Evolutionary conservation across 2,797 vertebrate species (phyloP).

Genomic region (Vespertilio murinus): DNA sequence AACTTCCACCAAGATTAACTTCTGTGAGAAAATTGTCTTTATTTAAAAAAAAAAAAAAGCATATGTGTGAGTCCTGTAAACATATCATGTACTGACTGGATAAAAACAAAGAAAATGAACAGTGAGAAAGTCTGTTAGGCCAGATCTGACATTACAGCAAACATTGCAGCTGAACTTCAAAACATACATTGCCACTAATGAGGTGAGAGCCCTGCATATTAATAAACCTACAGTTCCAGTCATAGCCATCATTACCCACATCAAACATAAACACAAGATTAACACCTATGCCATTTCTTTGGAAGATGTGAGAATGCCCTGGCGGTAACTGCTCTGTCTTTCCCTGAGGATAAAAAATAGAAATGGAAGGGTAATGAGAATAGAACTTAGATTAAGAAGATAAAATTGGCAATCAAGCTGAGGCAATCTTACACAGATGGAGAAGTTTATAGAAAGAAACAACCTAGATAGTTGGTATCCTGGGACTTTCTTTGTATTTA

Average conservation of each 20-base stretch:
- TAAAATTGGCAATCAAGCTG: conserved; percentile 79
- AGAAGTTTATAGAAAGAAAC: conserved; percentile 76
- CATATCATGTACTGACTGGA: conserved; percentile 31
- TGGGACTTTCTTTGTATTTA: not conserved
- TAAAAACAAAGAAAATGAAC: conserved; percentile 80
- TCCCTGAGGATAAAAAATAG: conserved; percentile 83
- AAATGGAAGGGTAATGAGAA: conserved; percentile 83
- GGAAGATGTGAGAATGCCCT: conserved; percentile 85
- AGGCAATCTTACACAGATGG: conserved; percentile 74
- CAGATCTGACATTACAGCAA: conserved; percentile 78
- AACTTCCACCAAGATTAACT: conserved; percentile 40
- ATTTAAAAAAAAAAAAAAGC: conserved; percentile 45
- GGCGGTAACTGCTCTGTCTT: conserved; percentile 83
- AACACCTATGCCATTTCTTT: conserved; percentile 83
- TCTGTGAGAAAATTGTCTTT: conserved; percentile 41
- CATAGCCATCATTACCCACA: conserved; percentile 81
- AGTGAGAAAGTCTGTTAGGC: conserved; percentile 78
- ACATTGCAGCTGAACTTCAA: conserved; percentile 83
- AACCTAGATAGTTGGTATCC: conserved; percentile 14
- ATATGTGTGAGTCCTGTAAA: not conserved
- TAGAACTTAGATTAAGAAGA: conserved; percentile 83
- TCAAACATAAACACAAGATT: conserved; percentile 85
- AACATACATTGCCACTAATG: conserved; percentile 84
- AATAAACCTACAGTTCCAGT: conserved; percentile 80
- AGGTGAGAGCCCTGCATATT: conserved; percentile 86